Evolutionary conservation across 2,797 vertebrate species (phyloP).

Genomic region (Cheirogaleus major): DNA sequence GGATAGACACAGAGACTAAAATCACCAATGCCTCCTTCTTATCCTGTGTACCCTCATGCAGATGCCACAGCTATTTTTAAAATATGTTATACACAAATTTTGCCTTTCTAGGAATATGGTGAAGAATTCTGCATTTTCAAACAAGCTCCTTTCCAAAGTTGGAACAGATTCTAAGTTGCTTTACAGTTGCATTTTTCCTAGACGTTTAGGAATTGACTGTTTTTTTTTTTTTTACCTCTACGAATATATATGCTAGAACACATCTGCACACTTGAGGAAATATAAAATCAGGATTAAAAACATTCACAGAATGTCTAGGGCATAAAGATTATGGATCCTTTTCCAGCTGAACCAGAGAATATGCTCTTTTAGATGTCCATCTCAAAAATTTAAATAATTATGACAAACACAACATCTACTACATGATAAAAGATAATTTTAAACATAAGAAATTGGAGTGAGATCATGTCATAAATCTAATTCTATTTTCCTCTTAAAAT

Average conservation of each 20-base stretch:
- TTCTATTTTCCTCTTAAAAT: not conserved
- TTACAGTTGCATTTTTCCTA: not conserved
- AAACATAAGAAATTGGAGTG: not conserved
- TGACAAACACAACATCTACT: not conserved
- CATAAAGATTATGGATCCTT: not conserved
- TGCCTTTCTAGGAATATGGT: not conserved
- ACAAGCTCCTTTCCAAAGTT: not conserved
- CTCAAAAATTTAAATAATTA: not conserved
- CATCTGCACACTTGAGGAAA: not conserved
- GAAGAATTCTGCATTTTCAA: not conserved
- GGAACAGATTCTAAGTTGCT: not conserved
- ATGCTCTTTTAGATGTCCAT: not conserved
- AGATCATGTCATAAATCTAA: not conserved
- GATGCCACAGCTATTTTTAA: not conserved
- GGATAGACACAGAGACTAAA: not conserved
- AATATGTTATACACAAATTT: not conserved
- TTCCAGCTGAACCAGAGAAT: not conserved
- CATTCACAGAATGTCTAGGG: not conserved
- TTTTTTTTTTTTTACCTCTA: slow-evolving; percentile 18
- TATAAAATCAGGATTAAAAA: not conserved
- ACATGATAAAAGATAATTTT: not conserved
- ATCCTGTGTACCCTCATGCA: not conserved
- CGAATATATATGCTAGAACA: not conserved
- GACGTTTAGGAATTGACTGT: not conserved
- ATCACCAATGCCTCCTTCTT: not conserved